Base-by-base conservation (phyloP, 1,140 invertebrate genomes). In the Orchesella cincta region DNA sequence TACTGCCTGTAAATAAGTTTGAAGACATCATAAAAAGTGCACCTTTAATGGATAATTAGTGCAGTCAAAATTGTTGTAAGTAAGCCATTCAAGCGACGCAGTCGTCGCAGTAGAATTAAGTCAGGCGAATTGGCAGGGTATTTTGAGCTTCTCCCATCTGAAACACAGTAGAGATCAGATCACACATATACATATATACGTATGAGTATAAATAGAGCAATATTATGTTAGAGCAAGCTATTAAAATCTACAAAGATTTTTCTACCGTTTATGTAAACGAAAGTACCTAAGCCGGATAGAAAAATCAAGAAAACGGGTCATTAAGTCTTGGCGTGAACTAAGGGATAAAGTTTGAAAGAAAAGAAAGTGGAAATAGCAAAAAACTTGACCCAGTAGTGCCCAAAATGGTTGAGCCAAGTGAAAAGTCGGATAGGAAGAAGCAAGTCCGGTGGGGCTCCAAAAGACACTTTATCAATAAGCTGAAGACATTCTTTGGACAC, bases 401-500 rank as follows among this genome's bases (percentile, higher is more conserved):
- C 8, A 51, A 20, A 20, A 74, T 74, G 73, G 73, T 2, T 34
- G 73, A 74, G n/a, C 1, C 31, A 35, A 46, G 18, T 57, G 73
- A 74, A 34, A 57, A 57, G 31, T 51, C 31, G n/a, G 67, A 71
- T 3, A 14, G 67, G 31, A 71, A 36, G 34, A 73, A 73, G 36
- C 34, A 73, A 46, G 71, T 73, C 71, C 34, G 71, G 39, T 51
- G 35, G 71, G 71, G 46, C 51, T 74, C 52, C 1, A 54, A 20
- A 52, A 52, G 39, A 57, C 46, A 74, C 31, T 54, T 74, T 46
- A 33, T 74, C 73, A 74, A 74, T 57, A 35, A 46, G n/a, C 29
- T 57, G 14, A 75, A 75, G 33, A 39, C 31, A 26, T 81, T 81
- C 76, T 33, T 91, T 46, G 89, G 91, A 74, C 92, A 92, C 80